Evolutionary conservation across 2,113 vertebrate genomes (phyloP), one percentile per base, ranked within the genome.

Genomic region (Heptranchias perlo): DNA sequence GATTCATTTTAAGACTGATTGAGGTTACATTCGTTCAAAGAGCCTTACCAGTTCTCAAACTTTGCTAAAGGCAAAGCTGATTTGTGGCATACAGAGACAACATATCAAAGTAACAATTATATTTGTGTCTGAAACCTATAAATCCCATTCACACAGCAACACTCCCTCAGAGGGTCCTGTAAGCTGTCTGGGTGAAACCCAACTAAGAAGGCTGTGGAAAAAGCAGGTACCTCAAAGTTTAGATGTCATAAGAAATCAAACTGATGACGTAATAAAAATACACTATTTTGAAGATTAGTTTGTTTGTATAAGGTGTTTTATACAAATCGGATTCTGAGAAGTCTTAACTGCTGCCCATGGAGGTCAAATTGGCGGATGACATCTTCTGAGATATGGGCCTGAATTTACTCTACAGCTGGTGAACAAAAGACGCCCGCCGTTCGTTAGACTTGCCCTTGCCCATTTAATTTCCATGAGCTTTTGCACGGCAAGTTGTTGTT

Each of bases 1-100:
- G 94, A 95, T 95, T 95, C 47, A 95, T 93, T 93, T 93, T n/a
- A 62, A 61, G 58, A 18, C 89, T 93, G 89, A 44, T 92, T 92
- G 54, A 62, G 89, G 58, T 92, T 62, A 23, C 89, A 23, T 93
- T 93, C 58, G 35, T 62, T 93, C n/a, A 64, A 64, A 93, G 6
- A 93, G 4, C 65, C 23, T 52, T 67, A 52, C 21, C 5, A 69
- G 94, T 52, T 65, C 16, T 35, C 14, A 39, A 62, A 62, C 58
- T 49, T 35, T 69, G 94, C 65, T 35, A 35, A 44, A 95, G 65
- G 64, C 94, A 95, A 95, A 28, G 65, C 47, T 95, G 18, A 62
- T 67, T 69, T 95, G 94, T 95, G 94, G 39, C 25, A 95, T 95
- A 58, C 28, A 69, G 44, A 95, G 64, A 47, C 65, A 58, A 28